Conservation (phyloP, 2,888 invertebrate genomes). For the Acleris cristana region DNA sequence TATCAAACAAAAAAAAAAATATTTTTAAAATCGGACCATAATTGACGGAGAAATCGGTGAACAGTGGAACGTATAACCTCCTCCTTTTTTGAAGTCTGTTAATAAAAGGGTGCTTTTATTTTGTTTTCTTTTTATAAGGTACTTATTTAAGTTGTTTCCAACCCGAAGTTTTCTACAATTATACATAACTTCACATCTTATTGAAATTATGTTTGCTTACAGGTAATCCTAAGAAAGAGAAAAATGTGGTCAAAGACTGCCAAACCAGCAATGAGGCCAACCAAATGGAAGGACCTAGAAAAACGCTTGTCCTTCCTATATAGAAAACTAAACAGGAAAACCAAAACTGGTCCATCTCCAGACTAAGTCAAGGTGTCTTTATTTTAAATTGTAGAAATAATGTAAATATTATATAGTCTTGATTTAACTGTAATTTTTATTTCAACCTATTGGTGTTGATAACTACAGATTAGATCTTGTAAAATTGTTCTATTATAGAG, state of each 20-base stretch:
- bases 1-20: no score
- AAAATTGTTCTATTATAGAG: no score
- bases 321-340: slow-evolving; percentile 91
- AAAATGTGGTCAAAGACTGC: slow-evolving; percentile 85
- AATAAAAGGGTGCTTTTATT: no score
- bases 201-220: slow-evolving; percentile 42
- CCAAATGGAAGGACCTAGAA: slow-evolving; percentile 90
- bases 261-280: slow-evolving; percentile 86
- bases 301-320: slow-evolving; percentile 90
- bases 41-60: no score
- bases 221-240: slow-evolving; percentile 87
- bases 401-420: slow-evolving; percentile 18
- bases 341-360: slow-evolving; percentile 85
- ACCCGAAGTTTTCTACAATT: no score
- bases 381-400: slow-evolving; percentile 6
- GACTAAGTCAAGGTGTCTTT: slow-evolving; percentile 46
- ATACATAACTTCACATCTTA: not conserved
- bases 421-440: not conserved
- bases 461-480: no score
- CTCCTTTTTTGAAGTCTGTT: no score
- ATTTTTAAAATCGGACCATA: no score
- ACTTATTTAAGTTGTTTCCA: no score
- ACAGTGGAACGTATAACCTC: no score
- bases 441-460: not conserved
- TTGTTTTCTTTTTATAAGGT: no score